A percentile compares a stretch with the other conserved stretches of the same genome.
phyloP scores from a whole-genome alignment of 1,140 invertebrate species.

The Dufourea novaeangliae region DNA sequence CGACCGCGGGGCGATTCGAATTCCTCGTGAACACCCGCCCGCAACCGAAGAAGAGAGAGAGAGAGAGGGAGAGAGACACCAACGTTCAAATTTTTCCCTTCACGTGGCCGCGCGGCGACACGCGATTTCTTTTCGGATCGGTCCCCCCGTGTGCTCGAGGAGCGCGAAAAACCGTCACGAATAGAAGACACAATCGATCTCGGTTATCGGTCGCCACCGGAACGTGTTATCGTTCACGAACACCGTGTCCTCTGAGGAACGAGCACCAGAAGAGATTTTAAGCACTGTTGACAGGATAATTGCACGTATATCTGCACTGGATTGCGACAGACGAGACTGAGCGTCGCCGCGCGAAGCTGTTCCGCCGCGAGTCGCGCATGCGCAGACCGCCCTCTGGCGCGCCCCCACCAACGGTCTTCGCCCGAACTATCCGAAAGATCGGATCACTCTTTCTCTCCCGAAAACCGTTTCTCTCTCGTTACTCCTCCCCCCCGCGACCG shows the following conservation, averaged over 20 bases:
- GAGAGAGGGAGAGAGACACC: not conserved
- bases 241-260: too few species aligned
- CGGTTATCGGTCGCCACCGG: constrained; percentile 3
- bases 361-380: constrained; percentile 63
- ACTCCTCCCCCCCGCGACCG: too few species aligned
- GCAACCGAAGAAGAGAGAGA: not conserved
- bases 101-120: constrained; percentile 5
- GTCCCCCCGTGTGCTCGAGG: not conserved
- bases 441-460: constrained; percentile 4
- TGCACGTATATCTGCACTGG: constrained; percentile 75
- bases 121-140: not conserved
- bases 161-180: not conserved
- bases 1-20: constrained; percentile 44
- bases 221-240: constrained; percentile 54
- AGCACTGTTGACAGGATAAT: constrained; percentile 75
- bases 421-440: constrained; percentile 44
- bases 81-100: constrained; percentile 26
- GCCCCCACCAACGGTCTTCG: constrained; percentile 43
- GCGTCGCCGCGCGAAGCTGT: constrained; percentile 74
- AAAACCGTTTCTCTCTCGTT: not conserved
- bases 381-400: constrained; percentile 62
- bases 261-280: constrained; percentile 58
- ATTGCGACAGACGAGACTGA: constrained; percentile 78
- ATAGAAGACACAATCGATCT: constrained; percentile 13
- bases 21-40: constrained; percentile 18